Evolutionary conservation across 2,888 invertebrate species (phyloP), one percentile per base, ranked within the genome.

Genomic region (Idaea dimidiata): DNA sequence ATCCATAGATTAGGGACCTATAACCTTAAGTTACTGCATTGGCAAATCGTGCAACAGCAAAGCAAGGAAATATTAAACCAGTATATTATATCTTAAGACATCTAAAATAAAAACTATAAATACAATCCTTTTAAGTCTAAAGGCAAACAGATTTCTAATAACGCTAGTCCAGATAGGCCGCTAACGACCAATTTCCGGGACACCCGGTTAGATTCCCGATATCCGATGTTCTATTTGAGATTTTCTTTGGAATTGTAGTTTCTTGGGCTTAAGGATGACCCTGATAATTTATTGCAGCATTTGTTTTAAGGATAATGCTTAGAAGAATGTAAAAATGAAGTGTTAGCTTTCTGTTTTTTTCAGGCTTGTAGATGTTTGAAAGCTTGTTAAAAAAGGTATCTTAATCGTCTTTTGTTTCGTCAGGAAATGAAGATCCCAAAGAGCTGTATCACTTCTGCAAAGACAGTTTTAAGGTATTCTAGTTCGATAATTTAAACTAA

Each of bases 181-280:
- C 61, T 76, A 74, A 75, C 73, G 69, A 71, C 61, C 73, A 76
- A 76, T 76, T 74, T 76, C 74, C 75, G 63, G 53, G 70, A 66
- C 73, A 62, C 69, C 68, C 68, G 67, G 66, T 70, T 64, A 69
- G 66, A 66, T 71, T 66, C 63, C 69, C 72, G 69, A 71, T 72
- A 67, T 72, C 72, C 72, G 71, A 43, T 43, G 43, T 43, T 43
- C 43, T 43, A 43, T 43, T 10, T 14, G 14, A 14, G 43, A 43
- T 58, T 67, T 65, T 65, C 63, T 67, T 67, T 67, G 14, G 14
- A 43, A 43, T 43, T 10, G 43, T 43, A 43, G 8, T 43, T 14
- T 3, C 43, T 43, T 43, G 43, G 6, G 43, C 14, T 43, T 43
- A 43, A 43, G 43, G 43, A 43, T 43, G 43, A 43, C 43, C 43